phyloP scores from a whole-genome alignment of 2,113 vertebrate species.

The Dromaius novaehollandiae region DNA sequence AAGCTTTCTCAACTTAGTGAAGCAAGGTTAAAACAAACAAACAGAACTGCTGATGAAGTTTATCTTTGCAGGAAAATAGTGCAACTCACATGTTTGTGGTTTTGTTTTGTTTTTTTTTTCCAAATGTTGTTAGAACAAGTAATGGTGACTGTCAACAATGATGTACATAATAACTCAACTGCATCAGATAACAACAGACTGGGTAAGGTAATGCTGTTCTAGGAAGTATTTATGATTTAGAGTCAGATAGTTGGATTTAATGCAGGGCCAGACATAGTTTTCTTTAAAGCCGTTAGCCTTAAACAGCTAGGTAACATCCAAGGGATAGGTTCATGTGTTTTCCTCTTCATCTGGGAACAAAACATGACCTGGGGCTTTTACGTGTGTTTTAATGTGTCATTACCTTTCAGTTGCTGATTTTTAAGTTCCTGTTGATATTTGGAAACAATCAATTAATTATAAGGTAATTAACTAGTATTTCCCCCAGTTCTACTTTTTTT shows the following conservation, averaged over 20 bases:
- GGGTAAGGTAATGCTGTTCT: constrained; percentile 62
- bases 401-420: background rate
- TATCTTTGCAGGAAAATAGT: background rate
- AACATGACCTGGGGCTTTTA: background rate
- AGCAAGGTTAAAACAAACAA: background rate
- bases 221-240: constrained; percentile 17
- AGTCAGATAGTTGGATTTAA: background rate
- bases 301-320: rapidly evolving
- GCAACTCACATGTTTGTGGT: background rate
- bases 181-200: constrained; percentile 66
- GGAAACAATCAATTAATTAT: background rate
- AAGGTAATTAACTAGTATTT: background rate
- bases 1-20: background rate
- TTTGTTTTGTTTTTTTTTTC: constrained; percentile 7
- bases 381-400: background rate
- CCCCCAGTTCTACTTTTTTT: background rate
- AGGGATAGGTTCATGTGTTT: background rate
- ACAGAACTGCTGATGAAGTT: background rate
- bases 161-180: constrained; percentile 60
- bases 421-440: background rate
- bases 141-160: constrained; percentile 64
- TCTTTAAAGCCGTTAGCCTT: background rate
- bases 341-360: background rate
- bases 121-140: constrained; percentile 61
- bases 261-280: background rate